phyloP scores from a whole-genome alignment of 1,140 invertebrate genomes.

The Neuroterus valhalla region DNA sequence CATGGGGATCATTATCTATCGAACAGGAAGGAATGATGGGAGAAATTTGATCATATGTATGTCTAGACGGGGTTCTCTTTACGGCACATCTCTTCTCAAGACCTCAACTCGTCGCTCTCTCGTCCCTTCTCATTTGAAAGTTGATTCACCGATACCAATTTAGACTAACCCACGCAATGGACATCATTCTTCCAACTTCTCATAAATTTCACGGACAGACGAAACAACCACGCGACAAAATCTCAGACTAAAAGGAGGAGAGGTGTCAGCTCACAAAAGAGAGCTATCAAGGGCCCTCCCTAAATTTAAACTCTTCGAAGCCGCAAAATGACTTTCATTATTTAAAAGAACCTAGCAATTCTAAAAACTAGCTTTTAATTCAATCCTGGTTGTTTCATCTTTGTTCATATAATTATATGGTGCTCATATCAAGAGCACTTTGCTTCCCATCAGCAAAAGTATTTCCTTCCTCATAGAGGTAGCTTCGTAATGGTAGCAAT shows the following conservation, averaged over 20 bases:
- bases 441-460: too few relatives aligned
- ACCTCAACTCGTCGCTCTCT: not conserved
- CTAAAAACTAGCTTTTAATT: too few relatives aligned
- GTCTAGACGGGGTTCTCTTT: slow-evolving; percentile 58
- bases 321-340: too few relatives aligned
- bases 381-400: too few relatives aligned
- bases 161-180: slow-evolving; percentile 58
- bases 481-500: too few relatives aligned
- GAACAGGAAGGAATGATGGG: slow-evolving; percentile 11
- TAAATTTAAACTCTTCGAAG: too few relatives aligned
- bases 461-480: too few relatives aligned
- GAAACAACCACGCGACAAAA: slow-evolving; percentile 48
- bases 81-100: slow-evolving; percentile 24
- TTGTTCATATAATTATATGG: too few relatives aligned
- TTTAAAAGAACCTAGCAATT: too few relatives aligned
- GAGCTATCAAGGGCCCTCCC: too few relatives aligned
- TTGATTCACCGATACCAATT: slow-evolving; percentile 63
- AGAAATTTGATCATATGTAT: slow-evolving; percentile 30
- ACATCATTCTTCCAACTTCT: slow-evolving; percentile 42
- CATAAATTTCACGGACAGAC: slow-evolving; percentile 57
- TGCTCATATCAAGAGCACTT: too few relatives aligned
- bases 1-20: slow-evolving; percentile 9
- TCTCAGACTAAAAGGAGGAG: slow-evolving; percentile 5
- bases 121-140: slow-evolving; percentile 40
- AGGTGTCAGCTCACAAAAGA: not conserved